Percentiles rank a stretch among this genome's conserved stretches.
Evolutionary conservation across 2,888 invertebrate genomes (phyloP).

Genomic region (Rhabditophanes sp.): DNA sequence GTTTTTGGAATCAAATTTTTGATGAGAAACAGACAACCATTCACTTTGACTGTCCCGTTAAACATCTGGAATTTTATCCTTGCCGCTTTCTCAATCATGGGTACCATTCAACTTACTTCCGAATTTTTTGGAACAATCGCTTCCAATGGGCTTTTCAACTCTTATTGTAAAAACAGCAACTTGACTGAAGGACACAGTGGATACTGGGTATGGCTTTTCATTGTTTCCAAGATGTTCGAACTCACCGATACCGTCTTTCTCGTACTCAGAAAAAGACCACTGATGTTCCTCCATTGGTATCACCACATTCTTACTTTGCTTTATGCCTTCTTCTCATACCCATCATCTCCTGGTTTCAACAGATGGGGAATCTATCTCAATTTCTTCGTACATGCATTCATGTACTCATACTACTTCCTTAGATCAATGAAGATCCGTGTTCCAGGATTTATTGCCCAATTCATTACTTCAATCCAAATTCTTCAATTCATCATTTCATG

Average conservation of each 20-base stretch:
- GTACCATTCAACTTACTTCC: conserved; percentile 15
- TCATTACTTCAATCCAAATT: conserved; percentile 23
- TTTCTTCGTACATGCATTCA: conserved; percentile 29
- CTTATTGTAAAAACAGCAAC: conserved; percentile 15
- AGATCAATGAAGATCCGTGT: conserved; percentile 37
- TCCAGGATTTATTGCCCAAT: conserved; percentile 27
- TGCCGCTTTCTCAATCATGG: conserved; percentile 44
- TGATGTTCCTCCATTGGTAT: conserved; percentile 25
- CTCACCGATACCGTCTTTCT: conserved; percentile 20
- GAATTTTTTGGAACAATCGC: conserved; percentile 17
- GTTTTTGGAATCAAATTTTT: conserved; percentile 45
- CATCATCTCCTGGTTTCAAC: conserved; percentile 23
- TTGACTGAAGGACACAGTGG: conserved; percentile 19
- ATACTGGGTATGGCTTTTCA: conserved; percentile 28
- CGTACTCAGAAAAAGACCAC: conserved; percentile 21
- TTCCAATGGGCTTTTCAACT: conserved; percentile 7
- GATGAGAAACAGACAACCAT: conserved; percentile 45
- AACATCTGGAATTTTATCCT: conserved; percentile 46
- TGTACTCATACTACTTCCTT: conserved; percentile 40
- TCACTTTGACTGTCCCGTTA: conserved; percentile 29
- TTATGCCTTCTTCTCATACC: conserved; percentile 28
- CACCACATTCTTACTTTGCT: conserved; percentile 16
- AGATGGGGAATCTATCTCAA: conserved; percentile 36
- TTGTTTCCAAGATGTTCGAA: conserved; percentile 21
- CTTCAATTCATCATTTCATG: conserved; percentile 21